Base-by-base conservation (phyloP, 2,888 invertebrate species). In the Masnerella sp. region DNA sequence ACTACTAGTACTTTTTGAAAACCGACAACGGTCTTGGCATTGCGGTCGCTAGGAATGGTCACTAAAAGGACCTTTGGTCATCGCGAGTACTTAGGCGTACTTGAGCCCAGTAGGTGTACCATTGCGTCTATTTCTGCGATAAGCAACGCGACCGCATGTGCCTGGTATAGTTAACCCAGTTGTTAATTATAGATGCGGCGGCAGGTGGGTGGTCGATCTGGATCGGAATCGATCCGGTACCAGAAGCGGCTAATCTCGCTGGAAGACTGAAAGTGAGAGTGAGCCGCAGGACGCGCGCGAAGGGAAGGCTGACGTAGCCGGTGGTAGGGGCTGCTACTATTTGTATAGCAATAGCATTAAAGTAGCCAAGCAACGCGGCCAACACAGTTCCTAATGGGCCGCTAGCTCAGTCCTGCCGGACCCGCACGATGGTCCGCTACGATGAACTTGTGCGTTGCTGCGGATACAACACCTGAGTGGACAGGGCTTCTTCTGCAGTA, bases 281-380 rank as follows among this genome's bases (percentile, higher is more conserved):
- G 30, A 30, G 34, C n/a, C 32, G 52, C 45, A 45, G 36, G 65
- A 64, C 28, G 43, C 32, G 32, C 32, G 32, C 28, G 30, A 61
- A 74, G 74, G 73, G 61, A 47, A 61, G 49, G 14, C 43, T 30
- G 52, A 18, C 47, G 61, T 42, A 49, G 56, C 32, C 20, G 58
- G 65, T 65, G 67, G 72, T 56, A 67, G 70, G 70, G 56, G 47
- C 47, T 62, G 69, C 9, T 68, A 9, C 18, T 47, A 54, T 70
- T 70, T 70, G 61, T 62, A 38, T 47, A 40, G 42, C 52, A 52
- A 65, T 58, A 52, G 38, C 74, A 70, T 56, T 73, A 74, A 71
- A 81, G 85, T 85, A 85, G 84, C 85, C 84, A 84, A 79, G 85
- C 85, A 85, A 81, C 78, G 80, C 80, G 81, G 81, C 80, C 81